Evolutionary conservation across 2,797 vertebrate genomes (phyloP).

Genomic region (Phataginus tetradactyla): DNA sequence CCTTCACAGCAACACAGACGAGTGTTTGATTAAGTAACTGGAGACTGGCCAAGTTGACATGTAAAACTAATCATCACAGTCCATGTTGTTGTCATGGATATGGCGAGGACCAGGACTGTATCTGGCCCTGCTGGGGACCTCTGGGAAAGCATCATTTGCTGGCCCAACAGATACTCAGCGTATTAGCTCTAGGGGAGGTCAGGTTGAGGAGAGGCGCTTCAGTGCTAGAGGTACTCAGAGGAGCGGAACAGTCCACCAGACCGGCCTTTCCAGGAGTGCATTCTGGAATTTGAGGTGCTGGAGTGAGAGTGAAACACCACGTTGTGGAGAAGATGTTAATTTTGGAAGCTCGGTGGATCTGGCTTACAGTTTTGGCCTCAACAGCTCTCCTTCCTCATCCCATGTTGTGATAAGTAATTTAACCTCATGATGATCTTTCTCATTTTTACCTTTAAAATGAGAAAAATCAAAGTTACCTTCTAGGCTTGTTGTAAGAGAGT

Average conservation of each 20-base stretch:
- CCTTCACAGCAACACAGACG: not conserved
- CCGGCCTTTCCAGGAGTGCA: not conserved
- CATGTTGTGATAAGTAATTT: not conserved
- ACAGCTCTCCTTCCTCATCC: not conserved
- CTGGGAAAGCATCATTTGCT: not conserved
- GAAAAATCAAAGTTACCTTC: not conserved
- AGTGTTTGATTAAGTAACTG: not conserved
- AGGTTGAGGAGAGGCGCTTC: not conserved
- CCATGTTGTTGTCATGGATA: not conserved
- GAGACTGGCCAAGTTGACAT: not conserved
- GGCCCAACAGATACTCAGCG: not conserved
- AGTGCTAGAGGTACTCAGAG: not conserved
- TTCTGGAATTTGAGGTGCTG: not conserved
- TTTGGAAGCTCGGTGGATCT: not conserved
- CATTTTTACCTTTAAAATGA: not conserved
- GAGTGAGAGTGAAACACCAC: not conserved
- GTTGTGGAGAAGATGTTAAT: not conserved
- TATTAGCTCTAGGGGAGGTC: not conserved
- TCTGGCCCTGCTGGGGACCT: not conserved
- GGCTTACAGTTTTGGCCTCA: not conserved
- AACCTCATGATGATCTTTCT: not conserved
- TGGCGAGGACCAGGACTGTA: not conserved
- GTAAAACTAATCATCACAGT: not conserved
- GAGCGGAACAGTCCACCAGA: not conserved
- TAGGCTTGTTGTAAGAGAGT: not conserved